These are phyloP conservation scores for Bombyx mori DNA, from an alignment of 1,140 invertebrate genomes.

Conservation along the genomic window ASM3026992v2 NC_085130.1:17523001-17523500, in stretches of 20 bases:
- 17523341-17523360: too few relatives aligned
- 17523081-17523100: constrained; percentile 59
- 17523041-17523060: constrained; percentile 34
- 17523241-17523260: constrained; percentile 54
- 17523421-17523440: too few relatives aligned
- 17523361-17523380: too few relatives aligned
- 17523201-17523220: constrained; percentile 52
- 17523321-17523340: too few relatives aligned
- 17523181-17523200: constrained; percentile 65
- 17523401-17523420: too few relatives aligned
- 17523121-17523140: constrained; percentile 49
- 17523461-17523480: too few relatives aligned
- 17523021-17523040: constrained; percentile 9
- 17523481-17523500: too few relatives aligned
- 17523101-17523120: constrained; percentile 44
- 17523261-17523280: constrained; percentile 64
- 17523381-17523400: too few relatives aligned
- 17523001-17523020: background rate
- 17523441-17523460: too few relatives aligned
- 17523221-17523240: constrained; percentile 47
- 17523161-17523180: constrained; percentile 66
- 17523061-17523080: constrained; percentile 53
- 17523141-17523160: constrained; percentile 64
- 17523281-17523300: constrained; percentile 6
- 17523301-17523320: too few relatives aligned